These are phyloP conservation scores for Epistrophe eligans DNA, from an alignment of 2,888 invertebrate genomes.

Conservation along the genomic window DNA sequence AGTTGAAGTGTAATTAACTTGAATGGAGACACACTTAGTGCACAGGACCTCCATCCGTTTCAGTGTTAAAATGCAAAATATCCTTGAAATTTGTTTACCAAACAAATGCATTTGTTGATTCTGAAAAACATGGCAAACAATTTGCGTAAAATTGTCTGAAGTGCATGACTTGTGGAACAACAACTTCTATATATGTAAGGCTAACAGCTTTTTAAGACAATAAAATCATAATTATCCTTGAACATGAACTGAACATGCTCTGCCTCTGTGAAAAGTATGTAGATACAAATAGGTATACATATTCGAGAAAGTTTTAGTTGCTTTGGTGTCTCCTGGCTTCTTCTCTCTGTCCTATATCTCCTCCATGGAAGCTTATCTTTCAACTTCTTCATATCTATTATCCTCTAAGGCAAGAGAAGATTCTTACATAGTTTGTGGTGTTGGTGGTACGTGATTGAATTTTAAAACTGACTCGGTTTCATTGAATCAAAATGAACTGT, in stretches of 20 bases:
- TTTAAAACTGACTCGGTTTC: constrained; percentile 54
- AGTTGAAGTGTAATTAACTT: constrained; percentile 66
- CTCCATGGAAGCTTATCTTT: neutral
- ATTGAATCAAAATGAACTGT: constrained; percentile 46
- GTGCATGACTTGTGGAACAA: constrained; percentile 2
- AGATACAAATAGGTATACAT: too few species aligned
- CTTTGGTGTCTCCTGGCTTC: neutral
- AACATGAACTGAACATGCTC: constrained; percentile 27
- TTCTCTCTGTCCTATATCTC: neutral
- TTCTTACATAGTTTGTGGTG: constrained; percentile 17
- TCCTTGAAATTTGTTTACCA: constrained; percentile 4
- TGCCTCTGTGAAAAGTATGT: neutral
- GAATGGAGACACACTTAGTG: constrained; percentile 49
- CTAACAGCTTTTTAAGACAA: constrained; percentile 55
- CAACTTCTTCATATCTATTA: neutral
- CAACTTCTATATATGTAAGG: neutral
- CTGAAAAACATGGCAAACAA: constrained; percentile 41
- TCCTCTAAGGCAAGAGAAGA: neutral
- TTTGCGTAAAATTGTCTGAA: constrained; percentile 40
- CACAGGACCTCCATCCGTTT: neutral
- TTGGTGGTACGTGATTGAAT: constrained; percentile 61
- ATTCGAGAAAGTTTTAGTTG: neutral
- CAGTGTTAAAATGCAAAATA: constrained; percentile 36
- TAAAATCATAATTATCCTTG: constrained; percentile 69
- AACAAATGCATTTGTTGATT: constrained; percentile 45